These are phyloP conservation scores for Scolopax rusticola DNA, from an alignment of 2,797 vertebrate species.

Conservation along the genomic window DNA sequence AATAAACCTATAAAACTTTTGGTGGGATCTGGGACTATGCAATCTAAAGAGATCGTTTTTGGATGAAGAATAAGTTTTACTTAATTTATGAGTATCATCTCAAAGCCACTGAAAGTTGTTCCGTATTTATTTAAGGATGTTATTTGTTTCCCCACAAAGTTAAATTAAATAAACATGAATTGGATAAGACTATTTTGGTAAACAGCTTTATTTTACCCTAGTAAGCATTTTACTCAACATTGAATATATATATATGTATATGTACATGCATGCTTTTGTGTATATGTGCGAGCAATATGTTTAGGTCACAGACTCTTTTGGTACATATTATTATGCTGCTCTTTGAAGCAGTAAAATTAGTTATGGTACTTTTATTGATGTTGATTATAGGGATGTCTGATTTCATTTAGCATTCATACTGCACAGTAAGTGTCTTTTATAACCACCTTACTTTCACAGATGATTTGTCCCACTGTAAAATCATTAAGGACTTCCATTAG, in stretches of 20 bases:
- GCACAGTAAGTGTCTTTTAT: conserved; percentile 62
- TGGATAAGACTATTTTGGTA: conserved; percentile 22
- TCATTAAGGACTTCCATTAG: conserved; percentile 76
- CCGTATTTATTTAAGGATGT: not conserved
- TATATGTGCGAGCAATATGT: conserved; percentile 38
- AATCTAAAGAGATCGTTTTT: not conserved
- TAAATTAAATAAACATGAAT: conserved; percentile 39
- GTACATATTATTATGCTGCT: conserved; percentile 57
- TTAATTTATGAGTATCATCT: not conserved
- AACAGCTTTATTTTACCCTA: conserved; percentile 43
- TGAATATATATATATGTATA: conserved; percentile 28
- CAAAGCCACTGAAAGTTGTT: conserved; percentile 31
- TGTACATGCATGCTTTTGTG: not conserved
- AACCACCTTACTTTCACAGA: conserved; percentile 72
- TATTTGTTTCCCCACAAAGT: not conserved
- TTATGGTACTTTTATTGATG: conserved; percentile 65
- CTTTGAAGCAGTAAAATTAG: conserved; percentile 71
- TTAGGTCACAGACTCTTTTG: not conserved
- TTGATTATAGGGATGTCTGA: conserved; percentile 71
- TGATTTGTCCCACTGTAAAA: conserved; percentile 77
- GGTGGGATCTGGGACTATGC: not conserved
- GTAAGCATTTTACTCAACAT: conserved; percentile 55
- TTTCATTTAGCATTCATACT: conserved; percentile 68
- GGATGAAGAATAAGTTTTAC: not conserved
- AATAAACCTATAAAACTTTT: not conserved